Base-by-base conservation (phyloP, 2,888 invertebrate genomes). In the Drosophila atroscutellata region DNA sequence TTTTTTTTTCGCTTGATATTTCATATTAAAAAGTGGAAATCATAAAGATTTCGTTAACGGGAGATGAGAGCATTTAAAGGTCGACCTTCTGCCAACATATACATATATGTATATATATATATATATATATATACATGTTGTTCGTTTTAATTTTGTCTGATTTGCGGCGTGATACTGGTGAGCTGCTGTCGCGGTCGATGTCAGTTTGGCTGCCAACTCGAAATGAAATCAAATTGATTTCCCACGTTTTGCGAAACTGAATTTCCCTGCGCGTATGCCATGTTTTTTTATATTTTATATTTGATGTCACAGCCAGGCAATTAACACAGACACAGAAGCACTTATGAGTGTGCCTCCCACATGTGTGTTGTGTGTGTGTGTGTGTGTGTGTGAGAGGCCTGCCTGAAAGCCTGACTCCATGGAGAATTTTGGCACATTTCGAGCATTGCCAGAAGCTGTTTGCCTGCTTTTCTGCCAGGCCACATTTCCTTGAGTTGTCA, bases 401-500 rank as follows among this genome's bases (percentile, higher is more conserved):
- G 76, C 69, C 57, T 77, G 77, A 81, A 77, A 73, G 80, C 51
- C 37, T 8, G 49, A 65, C 54, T 85, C 89, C 80, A 51, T 68
- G 56, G 89, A 80, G 89, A 81, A 78, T 83, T 72, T 75, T 24
- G 68, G 74, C 36, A 61, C 64, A 81, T 77, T 76, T 88, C 63
- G 34, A 71, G 52, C 50, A 55, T 45, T 77, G 75, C 63, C 72
- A 69, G 50, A 63, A 81, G 79, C 75, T 57, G 77, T 54, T 67
- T 67, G 72, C 49, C 62, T 45, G 58, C 15, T 24, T 49, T 15
- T 45, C 2, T 20, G 60, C 24, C 84, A 62, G 79, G 51, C 69
- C 30, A 50, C 72, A 80, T 83, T 88, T 86, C 90, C 90, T 87
- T 88, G 83, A 78, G 73, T 83, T 87, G 86, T 87, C 86, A 89